These are phyloP conservation scores for Actenoides lindsayi DNA, from an alignment of 2,113 vertebrate genomes.

Conservation along the genomic window DNA sequence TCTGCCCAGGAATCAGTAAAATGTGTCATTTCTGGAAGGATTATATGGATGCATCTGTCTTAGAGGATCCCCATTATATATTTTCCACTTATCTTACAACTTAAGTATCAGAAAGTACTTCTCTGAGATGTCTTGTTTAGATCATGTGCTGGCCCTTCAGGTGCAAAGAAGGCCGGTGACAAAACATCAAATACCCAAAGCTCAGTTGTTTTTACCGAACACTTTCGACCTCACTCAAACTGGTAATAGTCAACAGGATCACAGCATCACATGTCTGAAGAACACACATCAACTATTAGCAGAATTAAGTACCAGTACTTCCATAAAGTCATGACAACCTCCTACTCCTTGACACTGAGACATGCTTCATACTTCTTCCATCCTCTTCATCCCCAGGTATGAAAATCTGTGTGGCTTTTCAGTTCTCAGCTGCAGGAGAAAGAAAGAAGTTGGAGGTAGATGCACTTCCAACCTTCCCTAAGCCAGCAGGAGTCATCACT, in stretches of 20 bases:
- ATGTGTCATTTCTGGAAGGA: neutral
- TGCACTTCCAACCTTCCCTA: neutral
- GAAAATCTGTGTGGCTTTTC: rapidly evolving
- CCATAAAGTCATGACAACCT: rapidly evolving
- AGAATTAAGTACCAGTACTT: neutral
- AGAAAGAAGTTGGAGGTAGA: neutral
- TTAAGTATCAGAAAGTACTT: neutral
- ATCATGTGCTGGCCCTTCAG: neutral
- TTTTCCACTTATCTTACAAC: neutral
- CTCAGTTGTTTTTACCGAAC: neutral
- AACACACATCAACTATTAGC: neutral
- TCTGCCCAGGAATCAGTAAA: neutral
- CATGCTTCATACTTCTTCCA: neutral
- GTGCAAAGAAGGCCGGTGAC: rapidly evolving
- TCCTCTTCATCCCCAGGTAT: neutral
- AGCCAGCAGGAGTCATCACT: neutral
- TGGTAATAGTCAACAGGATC: neutral
- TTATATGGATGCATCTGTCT: rapidly evolving
- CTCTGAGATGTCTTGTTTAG: neutral
- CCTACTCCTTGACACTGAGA: neutral
- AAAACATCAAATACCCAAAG: neutral
- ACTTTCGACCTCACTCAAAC: neutral
- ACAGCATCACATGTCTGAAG: neutral
- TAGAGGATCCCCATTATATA: neutral
- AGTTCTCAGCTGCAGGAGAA: neutral